Percentiles rank a stretch among this genome's conserved stretches.
phyloP scores from a whole-genome alignment of 2,888 invertebrate species.

The Perizoma affinitatum region DNA sequence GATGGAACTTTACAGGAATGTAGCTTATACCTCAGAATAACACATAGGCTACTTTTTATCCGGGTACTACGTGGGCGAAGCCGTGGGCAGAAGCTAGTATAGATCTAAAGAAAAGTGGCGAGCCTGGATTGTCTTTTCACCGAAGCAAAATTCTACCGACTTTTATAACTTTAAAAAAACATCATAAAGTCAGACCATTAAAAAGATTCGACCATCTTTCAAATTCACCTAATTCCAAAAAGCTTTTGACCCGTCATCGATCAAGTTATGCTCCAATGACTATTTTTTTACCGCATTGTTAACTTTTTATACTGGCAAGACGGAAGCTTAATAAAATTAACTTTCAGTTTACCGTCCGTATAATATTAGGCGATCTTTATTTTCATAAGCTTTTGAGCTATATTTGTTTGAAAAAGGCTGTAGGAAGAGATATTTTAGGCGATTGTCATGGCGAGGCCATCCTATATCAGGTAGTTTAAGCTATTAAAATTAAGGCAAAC shows the following conservation, averaged over 20 bases:
- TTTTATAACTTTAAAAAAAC: too few species aligned
- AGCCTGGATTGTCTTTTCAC: too few species aligned
- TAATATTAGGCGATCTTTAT: conserved; percentile 4
- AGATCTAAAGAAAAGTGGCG: too few species aligned
- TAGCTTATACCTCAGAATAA: too few species aligned
- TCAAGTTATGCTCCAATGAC: conserved; percentile 24
- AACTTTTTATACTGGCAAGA: conserved; percentile 35
- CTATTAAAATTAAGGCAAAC: conserved; percentile 31
- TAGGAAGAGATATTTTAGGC: neutral
- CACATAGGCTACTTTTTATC: too few species aligned
- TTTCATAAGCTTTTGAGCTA: neutral
- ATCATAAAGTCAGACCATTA: too few species aligned
- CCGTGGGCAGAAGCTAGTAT: too few species aligned
- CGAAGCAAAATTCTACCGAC: too few species aligned
- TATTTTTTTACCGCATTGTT: conserved; percentile 29
- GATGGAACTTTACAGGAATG: too few species aligned
- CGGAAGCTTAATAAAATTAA: conserved; percentile 33
- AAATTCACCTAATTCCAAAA: conserved; percentile 9
- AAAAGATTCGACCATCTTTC: neutral
- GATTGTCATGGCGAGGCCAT: neutral
- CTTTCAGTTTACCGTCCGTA: conserved; percentile 1
- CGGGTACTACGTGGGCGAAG: too few species aligned
- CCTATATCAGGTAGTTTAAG: conserved; percentile 23
- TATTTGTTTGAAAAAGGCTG: conserved; percentile 6
- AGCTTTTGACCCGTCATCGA: conserved; percentile 22